Evolutionary conservation across 2,888 invertebrate genomes (phyloP).

Genomic region (Gryllus longicercus): DNA sequence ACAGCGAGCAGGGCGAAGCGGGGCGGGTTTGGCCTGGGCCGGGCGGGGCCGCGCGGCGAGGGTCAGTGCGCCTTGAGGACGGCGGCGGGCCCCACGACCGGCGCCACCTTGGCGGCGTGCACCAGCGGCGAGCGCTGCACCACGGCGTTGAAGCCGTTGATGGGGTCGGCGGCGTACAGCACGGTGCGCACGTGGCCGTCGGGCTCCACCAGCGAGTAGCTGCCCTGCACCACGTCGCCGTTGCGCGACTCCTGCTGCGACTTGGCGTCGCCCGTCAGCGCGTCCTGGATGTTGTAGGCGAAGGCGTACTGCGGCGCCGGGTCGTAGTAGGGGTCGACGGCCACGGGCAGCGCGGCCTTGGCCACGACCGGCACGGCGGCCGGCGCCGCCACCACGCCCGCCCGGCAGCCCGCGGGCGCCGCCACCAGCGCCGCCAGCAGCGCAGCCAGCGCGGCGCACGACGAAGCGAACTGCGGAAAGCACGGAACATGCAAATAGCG

Average conservation of each 20-base stretch:
- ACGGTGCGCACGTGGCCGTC: conserved; percentile 37
- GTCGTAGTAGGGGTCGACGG: conserved; percentile 38
- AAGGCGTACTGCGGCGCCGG: conserved; percentile 38
- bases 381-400: conserved; percentile 28
- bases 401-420: conserved; percentile 28
- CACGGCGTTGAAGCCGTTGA: conserved; percentile 39
- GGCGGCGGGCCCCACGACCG: conserved; percentile 29
- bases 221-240: conserved; percentile 38
- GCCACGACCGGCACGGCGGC: conserved; percentile 29
- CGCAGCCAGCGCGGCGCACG: not conserved
- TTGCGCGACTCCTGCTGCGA: conserved; percentile 37
- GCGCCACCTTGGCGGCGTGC: conserved; percentile 30
- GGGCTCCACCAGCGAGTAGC: conserved; percentile 37
- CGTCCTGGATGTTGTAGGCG: conserved; percentile 38
- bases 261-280: conserved; percentile 38
- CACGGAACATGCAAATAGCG: not conserved
- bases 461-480: too few species aligned
- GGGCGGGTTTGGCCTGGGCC: conserved; percentile 28
- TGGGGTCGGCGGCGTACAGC: conserved; percentile 37
- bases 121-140: conserved; percentile 31
- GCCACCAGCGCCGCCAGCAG: conserved; percentile 19
- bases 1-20: conserved; percentile 25
- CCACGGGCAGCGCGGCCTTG: conserved; percentile 25
- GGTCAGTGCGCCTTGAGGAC: conserved; percentile 26
- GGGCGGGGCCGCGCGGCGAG: conserved; percentile 29